Evolutionary conservation across 64 coral and sea anemone species (phyloP), one percentile per base, ranked within the genome.

Genomic region (Catalaphyllia jardinei): DNA sequence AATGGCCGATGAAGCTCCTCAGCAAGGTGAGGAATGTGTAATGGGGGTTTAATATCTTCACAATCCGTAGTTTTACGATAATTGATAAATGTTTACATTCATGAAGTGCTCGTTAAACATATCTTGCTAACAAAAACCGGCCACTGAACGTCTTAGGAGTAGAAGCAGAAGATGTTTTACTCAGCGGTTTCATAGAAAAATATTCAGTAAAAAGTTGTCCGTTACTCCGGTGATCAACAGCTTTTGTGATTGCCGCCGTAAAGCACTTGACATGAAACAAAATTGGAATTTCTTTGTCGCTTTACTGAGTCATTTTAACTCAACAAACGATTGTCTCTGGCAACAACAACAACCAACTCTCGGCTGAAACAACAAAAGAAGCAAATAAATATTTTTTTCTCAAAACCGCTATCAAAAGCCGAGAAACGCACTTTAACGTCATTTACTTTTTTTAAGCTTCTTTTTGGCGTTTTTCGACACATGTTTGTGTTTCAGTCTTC

Each of bases 41-140:
- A 60, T 42, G 61, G 3, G 31, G 14, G 12, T 39, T 67, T 63
- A 85, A 85, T 85, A 27, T 85, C 1, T 46, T 31, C 35, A 71
- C 65, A 63, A 52, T 71, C 64, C 27, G 11, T 25, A 71, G 62
- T 1, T 9, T 71, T 19, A 63, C 63, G 39, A 52, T 85, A 85
- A 85, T 52, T 71, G 62, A 71, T 46, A 85, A 85, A 71, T 67
- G 81, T 83, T 83, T 83, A 64, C 80, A 67, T 49, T 64, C 30
- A n/a, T 64, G 28, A 38, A 69, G n/a, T n/a, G n/a, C 60, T 71
- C 71, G 63, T 8, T 71, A 61, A 80, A 61, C 55, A 60, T 30
- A 30, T 49, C 78, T 25, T 9, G 63, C 25, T 80, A 30, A 80
- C 25, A 31, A 80, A 29, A 13, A 10, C 65, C 4, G 20, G 1